These are phyloP conservation scores for Protosalanx chinensis DNA, from an alignment of 2,797 vertebrate genomes.

Conservation along the genomic window DNA sequence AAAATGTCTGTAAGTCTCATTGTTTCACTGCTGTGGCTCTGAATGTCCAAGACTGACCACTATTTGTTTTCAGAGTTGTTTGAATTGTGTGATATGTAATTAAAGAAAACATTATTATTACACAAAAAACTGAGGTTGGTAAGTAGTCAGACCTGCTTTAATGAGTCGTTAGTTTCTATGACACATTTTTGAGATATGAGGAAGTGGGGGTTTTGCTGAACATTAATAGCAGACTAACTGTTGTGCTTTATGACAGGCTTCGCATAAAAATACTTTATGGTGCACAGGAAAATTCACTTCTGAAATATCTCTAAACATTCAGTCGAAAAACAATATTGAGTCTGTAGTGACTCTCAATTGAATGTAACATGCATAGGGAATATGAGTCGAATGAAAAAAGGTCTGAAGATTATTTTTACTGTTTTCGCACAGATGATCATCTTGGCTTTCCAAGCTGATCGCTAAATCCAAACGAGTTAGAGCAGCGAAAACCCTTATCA, in stretches of 20 bases:
- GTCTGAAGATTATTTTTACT: no score
- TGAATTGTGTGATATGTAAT: constrained; percentile 12
- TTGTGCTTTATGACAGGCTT: not conserved
- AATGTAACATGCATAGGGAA: no score
- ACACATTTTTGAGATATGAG: not conserved
- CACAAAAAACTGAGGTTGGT: not conserved
- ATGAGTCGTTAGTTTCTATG: not conserved
- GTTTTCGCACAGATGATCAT: not conserved
- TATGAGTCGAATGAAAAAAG: no score
- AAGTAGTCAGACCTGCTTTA: not conserved
- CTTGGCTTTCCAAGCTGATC: not conserved
- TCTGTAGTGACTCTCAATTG: no score
- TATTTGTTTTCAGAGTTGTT: not conserved
- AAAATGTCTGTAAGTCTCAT: not conserved
- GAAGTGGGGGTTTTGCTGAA: not conserved
- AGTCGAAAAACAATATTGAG: no score
- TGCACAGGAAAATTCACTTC: not conserved
- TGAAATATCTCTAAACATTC: no score
- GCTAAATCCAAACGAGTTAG: not conserved
- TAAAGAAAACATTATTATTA: not conserved
- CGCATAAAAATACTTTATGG: not conserved
- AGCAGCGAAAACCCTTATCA: not conserved
- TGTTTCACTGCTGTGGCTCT: not conserved
- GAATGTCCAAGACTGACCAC: not conserved
- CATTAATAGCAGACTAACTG: not conserved